phyloP scores from a whole-genome alignment of 2,113 vertebrate species.

The Nibea coibor region DNA sequence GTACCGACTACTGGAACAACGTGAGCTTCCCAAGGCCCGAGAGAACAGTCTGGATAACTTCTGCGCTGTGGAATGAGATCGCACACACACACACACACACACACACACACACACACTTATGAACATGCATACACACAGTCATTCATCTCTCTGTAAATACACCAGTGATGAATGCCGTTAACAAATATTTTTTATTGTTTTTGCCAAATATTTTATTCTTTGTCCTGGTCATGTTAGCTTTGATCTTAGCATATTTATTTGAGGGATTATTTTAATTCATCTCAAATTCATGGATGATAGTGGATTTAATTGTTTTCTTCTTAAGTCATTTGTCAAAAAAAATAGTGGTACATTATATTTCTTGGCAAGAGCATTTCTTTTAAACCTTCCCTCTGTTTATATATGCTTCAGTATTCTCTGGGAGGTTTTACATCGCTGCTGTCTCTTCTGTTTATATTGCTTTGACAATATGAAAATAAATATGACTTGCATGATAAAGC shows the following conservation, averaged over 20 bases:
- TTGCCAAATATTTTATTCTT: conserved; percentile 47
- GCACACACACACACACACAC: conserved; percentile 19
- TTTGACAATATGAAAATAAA: conserved; percentile 86
- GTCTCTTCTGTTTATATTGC: conserved; percentile 65
- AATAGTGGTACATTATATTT: conserved; percentile 26
- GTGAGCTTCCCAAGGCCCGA: conserved; percentile 84
- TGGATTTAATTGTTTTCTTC: conserved; percentile 35
- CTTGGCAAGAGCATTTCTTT: conserved; percentile 21
- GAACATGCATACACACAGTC: conserved; percentile 18
- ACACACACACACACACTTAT: conserved; percentile 2
- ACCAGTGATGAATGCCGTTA: conserved; percentile 15
- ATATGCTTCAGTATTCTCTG: conserved; percentile 36
- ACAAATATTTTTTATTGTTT: conserved; percentile 59
- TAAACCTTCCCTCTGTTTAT: conserved; percentile 21
- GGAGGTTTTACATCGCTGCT: conserved; percentile 27
- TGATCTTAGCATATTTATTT: conserved; percentile 60
- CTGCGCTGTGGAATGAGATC: conserved; percentile 82
- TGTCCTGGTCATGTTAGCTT: conserved; percentile 24
- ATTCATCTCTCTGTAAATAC: conserved; percentile 63
- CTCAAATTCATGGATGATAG: conserved; percentile 8
- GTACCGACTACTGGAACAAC: conserved; percentile 89
- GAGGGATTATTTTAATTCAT: conserved; percentile 22
- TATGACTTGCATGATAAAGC: conserved; percentile 86
- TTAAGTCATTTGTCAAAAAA: conserved; percentile 14
- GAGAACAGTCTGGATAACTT: conserved; percentile 91